Base-by-base conservation (phyloP, 2,888 invertebrate species). In the Morpho achilles region DNA sequence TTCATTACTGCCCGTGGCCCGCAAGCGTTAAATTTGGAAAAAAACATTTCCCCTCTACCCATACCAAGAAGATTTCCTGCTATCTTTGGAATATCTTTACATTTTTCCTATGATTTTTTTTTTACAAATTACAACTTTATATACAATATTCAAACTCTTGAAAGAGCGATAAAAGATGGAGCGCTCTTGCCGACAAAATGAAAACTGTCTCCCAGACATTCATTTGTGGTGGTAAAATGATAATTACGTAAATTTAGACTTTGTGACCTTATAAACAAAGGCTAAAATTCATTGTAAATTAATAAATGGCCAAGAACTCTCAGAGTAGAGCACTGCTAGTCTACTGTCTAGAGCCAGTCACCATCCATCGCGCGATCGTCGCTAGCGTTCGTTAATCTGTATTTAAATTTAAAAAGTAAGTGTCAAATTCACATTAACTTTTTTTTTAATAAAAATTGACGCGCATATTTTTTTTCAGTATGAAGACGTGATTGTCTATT, bases 391-490 rank as follows among this genome's bases (percentile, higher is more conserved):
- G 16, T 53, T 53, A 10, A 7, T n/a, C 43, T n/a, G 8, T 7
- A 40, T 41, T 22, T 39, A 46, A 53, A 53, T 32, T 32, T 32
- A 32, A 53, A 41, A 49, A 49, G 53, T 53, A 53, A 53, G 53
- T 53, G 53, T 53, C 46, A 46, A 46, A 40, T 16, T 53, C 7
- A 45, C 32, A 23, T 40, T 42, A 32, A n/a, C 39, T 52, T 3
- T 40, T 40, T 46, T 22, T 46, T 46, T 2, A 53, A 47, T 46
- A 53, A 45, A 10, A 9, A 7, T 40, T 6, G 10, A 45, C 10
- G 45, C 10, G 10, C 16, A 53, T 40, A 22, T 42, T 42, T 43
- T 43, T 43, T 9, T 43, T 8, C 43, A 32, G 3, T 32, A 32
- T 5, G 32, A 32, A 32, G 3, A 32, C 32, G 32, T 2, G 32